Evolutionary conservation across 2,797 vertebrate genomes (phyloP), one percentile per base, ranked within the genome.

Genomic region (Varecia variegata): DNA sequence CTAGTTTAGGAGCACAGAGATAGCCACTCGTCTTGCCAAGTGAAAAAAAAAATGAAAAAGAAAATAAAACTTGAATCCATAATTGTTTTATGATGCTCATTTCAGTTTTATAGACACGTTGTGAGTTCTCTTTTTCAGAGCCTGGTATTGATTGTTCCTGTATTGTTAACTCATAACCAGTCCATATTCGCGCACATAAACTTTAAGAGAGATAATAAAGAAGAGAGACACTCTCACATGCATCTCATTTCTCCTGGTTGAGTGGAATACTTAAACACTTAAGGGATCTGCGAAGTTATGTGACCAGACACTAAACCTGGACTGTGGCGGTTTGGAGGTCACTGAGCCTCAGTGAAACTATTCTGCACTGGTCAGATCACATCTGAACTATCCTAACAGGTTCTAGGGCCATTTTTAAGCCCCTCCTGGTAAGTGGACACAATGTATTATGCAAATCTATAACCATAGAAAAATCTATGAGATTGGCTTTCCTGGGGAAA

Each of bases 121-220:
- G 98, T 96, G 97, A 98, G 96, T 97, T 98, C 90, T 93, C 83
- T 94, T 93, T 98, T 96, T 97, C 97, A 97, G 97, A 97, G 97
- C 95, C 98, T 97, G 93, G 94, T 98, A 98, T 98, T 97, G 98
- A 98, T 98, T 98, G 97, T 97, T 96, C 96, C 97, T 98, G 97
- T 98, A 98, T 97, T 98, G 98, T 98, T 98, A 98, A 98, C 98
- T 98, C 98, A 98, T 98, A 98, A 98, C 98, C 97, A 98, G 98
- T 98, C 97, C 98, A 97, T 98, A 98, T 98, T 98, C 98, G 98
- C 98, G 98, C 97, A 97, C 97, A 98, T 98, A 98, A 98, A 98
- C 95, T 98, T 98, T 98, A 98, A 98, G 96, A 97, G 97, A 95
- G 96, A 93, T 97, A 98, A 98, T 98, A 98, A 99, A 98, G 97